Base-by-base conservation (phyloP, 2,797 vertebrate genomes). In the Gymnopithys bicolor region DNA sequence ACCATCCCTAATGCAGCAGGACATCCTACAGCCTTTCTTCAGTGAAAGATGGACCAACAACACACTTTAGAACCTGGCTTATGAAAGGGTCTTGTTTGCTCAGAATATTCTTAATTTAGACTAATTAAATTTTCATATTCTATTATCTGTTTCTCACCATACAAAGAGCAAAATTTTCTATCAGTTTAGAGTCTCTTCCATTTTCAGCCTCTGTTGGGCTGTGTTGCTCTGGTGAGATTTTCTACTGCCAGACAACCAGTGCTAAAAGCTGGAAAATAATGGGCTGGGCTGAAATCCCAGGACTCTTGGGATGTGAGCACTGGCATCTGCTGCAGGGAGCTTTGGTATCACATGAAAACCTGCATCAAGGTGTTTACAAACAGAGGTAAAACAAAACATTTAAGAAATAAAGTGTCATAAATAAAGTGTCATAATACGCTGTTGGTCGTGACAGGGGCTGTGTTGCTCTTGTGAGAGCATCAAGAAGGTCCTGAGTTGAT, bases 351-450 rank as follows among this genome's bases (percentile, higher is more conserved):
- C 28, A 9, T 64, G 18, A 30, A 48, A 43, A 53, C 30, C 12
- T 13, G 0, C 53, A 18, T 35, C 22, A 88, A 17, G 13, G 6
- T 9, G 7, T 8, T 4, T 59, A 33, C 5, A 10, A 32, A 46
- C n/a, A 32, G 45, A 59, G 41, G 16, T 32, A 28, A 49, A 69
- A 32, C 6, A 14, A 41, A 51, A 2, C 9, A 22, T 41, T 48
- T 64, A 5, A 28, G 53, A 41, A 59, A 46, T 35, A 60, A 37
- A 37, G 23, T 25, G 19, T 37, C 37, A 37, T 37, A 37, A 37
- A 37, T 25, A 30, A 18, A 45, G 14, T 45, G 45, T 74, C 19
- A 19, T 35, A 45, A 55, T 39, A 32, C 13, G 27, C n/a, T 37
- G 13, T 1, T 58, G 35, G 12, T 10, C 48, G 12, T 22, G 32